Base-by-base conservation (phyloP, 2,113 vertebrate genomes). In the Oreochromis niloticus region DNA sequence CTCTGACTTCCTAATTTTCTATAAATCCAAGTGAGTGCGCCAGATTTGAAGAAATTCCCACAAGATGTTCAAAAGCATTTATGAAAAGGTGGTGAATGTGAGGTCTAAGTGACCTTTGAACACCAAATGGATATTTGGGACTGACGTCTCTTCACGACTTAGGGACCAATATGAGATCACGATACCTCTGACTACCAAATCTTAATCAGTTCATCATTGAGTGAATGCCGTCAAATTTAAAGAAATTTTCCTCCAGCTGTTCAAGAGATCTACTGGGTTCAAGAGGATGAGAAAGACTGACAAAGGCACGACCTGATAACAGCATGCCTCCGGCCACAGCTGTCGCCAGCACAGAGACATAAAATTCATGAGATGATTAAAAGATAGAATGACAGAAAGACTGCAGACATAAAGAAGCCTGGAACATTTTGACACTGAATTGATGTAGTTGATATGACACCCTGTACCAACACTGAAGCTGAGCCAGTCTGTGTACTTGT, bases 381-480 rank as follows among this genome's bases (percentile, higher is more conserved):
- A 80, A 79, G 34, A 59, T 7, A 78, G 41, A 87, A 56, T 75
- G 71, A 86, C 63, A 80, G 86, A 85, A 80, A 75, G 34, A 81
- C 5, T 81, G 56, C 54, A 87, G n/a, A 68, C 52, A 85, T 9
- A 75, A 87, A 85, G 52, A 81, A 71, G 34, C 50, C 73, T 14
- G 27, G 80, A 93, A 90, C 56, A 84, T 85, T 91, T 82, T 80
- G 75, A 90, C 86, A 87, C 88, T 91, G 83, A 93, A 89, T 90
- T 89, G 78, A 92, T 90, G 90, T 8, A 90, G 88, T 39, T 88
- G 80, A 87, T 85, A 68, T 71, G 85, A 87, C 91, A 88, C 87
- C 71, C 83, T 87, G 80, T 80, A 85, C 85, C 55, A 89, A 94
- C 89, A 89, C 63, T 80, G 85, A 80, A 80, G 83, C 82, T 16